Percentiles rank a stretch among this genome's conserved stretches.
Evolutionary conservation across 2,888 invertebrate genomes (phyloP).

Genomic region (Gerris lacustris): DNA sequence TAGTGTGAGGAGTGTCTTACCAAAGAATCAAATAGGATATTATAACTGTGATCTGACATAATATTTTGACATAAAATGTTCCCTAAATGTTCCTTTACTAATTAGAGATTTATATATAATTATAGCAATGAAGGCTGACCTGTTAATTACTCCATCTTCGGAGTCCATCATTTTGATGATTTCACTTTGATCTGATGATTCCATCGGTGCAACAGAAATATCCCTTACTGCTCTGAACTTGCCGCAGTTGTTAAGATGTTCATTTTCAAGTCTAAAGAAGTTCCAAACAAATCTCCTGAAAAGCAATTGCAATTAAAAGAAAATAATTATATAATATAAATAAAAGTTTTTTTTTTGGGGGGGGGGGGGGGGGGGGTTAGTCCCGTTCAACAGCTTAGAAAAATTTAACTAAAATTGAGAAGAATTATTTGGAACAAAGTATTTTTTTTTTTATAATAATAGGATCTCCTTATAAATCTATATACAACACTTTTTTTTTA

Average conservation of each 20-base stretch:
- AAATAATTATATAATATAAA: not conserved
- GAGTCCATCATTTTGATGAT: constrained; percentile 59
- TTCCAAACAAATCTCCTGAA: constrained; percentile 93
- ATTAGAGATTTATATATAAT: too few species aligned
- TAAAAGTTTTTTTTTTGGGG: too few species aligned
- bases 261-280: constrained; percentile 97
- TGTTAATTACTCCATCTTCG: constrained; percentile 43
- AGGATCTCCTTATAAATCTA: too few species aligned
- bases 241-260: constrained; percentile 98
- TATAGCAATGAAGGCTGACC: constrained; percentile 25
- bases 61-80: too few species aligned
- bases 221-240: constrained; percentile 96
- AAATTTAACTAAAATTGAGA: not conserved
- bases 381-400: not conserved
- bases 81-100: too few species aligned
- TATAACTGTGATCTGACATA: too few species aligned
- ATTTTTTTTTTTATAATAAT: too few species aligned
- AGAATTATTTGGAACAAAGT: too few species aligned
- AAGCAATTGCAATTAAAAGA: not conserved
- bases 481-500: too few species aligned
- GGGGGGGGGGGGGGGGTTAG: too few species aligned
- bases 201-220: constrained; percentile 87
- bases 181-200: constrained; percentile 81
- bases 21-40: too few species aligned
- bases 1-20: too few species aligned